phyloP scores from a whole-genome alignment of 2,797 vertebrate species.

The Hemibagrus guttatus region DNA sequence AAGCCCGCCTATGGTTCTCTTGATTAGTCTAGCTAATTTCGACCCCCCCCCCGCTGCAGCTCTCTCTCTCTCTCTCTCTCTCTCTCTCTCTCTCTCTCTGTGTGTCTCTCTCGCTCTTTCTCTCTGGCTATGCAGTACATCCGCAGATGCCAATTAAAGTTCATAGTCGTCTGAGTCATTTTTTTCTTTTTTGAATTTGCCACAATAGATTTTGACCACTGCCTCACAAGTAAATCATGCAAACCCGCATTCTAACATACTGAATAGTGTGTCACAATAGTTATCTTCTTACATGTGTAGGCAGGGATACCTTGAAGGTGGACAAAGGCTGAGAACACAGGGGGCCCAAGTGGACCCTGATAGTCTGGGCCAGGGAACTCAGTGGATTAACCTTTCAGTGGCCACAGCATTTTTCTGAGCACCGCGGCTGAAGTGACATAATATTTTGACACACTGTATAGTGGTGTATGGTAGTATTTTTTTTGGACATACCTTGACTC shows the following conservation, averaged over 20 bases:
- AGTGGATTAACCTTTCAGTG: background rate
- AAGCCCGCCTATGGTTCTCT: slow-evolving; percentile 52
- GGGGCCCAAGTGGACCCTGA: slow-evolving; percentile 1
- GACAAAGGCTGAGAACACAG: background rate
- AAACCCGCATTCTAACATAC: background rate
- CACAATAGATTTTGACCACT: slow-evolving; percentile 4
- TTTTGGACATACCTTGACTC: background rate
- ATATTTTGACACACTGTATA: background rate
- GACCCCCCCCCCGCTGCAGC: slow-evolving; percentile 11
- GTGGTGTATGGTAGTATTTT: background rate
- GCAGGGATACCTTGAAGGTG: background rate
- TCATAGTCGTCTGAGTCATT: slow-evolving; percentile 6
- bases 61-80: slow-evolving; percentile 20
- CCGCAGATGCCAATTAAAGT: slow-evolving; percentile 47
- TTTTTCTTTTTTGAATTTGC: slow-evolving; percentile 16
- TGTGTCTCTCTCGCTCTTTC: background rate
- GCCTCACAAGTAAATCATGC: background rate
- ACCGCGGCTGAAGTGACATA: background rate
- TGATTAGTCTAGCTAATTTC: slow-evolving; percentile 56
- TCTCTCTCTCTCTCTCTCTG: background rate
- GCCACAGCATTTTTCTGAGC: background rate
- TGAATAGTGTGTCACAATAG: too few species aligned
- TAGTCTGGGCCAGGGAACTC: background rate
- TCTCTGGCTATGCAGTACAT: slow-evolving; percentile 29
- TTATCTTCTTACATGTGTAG: background rate